Conservation (phyloP, 2,888 invertebrate species). For the Stenotaenia linearis region DNA sequence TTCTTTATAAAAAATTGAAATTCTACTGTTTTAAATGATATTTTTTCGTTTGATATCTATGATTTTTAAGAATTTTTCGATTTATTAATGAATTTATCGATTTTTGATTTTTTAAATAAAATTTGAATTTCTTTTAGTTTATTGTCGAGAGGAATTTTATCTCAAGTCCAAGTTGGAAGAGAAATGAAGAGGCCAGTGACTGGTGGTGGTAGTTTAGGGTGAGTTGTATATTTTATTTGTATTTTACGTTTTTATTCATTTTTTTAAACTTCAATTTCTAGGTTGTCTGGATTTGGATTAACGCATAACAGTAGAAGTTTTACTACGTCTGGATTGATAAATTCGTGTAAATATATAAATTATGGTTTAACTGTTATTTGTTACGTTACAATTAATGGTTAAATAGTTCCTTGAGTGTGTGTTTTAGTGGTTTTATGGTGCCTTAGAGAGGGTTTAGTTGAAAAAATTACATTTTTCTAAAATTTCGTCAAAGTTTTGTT, state of each 20-base stretch:
- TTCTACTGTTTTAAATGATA: not conserved
- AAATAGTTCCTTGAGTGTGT: too few relatives aligned
- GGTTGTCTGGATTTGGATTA: conserved; percentile 35
- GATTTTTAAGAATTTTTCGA: not conserved
- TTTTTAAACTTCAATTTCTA: not conserved
- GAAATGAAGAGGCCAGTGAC: conserved; percentile 35
- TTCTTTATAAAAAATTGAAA: too few relatives aligned
- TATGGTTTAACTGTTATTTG: not conserved
- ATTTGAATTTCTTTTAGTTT: conserved; percentile 32
- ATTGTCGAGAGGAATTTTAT: conserved; percentile 33
- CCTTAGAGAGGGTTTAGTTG: too few relatives aligned
- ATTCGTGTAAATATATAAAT: conserved; percentile 28
- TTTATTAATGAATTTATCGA: not conserved
- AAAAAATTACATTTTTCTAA: too few relatives aligned
- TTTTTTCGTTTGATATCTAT: not conserved
- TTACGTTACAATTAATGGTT: too few relatives aligned
- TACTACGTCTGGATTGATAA: conserved; percentile 32
- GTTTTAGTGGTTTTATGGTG: too few relatives aligned
- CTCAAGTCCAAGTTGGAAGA: conserved; percentile 32
- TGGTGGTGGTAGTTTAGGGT: conserved; percentile 31
- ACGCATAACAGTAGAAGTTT: conserved; percentile 33
- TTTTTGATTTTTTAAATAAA: not conserved
- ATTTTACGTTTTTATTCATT: not conserved
- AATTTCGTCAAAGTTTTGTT: too few relatives aligned
- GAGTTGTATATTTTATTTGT: conserved; percentile 13